Evolutionary conservation across 2,797 vertebrate species (phyloP), one percentile per base, ranked within the genome.

Genomic region (Syndactyla subalaris): DNA sequence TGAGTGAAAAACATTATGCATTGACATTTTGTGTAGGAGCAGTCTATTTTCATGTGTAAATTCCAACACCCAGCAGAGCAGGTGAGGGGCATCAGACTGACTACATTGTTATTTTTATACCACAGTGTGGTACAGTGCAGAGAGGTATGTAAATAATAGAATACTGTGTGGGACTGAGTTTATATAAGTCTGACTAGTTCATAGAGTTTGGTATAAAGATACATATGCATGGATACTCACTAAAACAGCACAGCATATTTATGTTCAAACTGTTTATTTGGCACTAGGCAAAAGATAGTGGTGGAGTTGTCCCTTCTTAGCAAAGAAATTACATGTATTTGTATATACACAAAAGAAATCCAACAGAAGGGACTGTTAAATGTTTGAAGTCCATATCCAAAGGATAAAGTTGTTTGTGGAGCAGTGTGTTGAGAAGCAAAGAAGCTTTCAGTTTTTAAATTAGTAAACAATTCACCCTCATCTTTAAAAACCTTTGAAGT

Each of bases 401-500:
- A 65, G 21, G 26, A 86, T 68, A 34, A 75, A 93, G 14, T 17
- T 0, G 0, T 58, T 76, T 10, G 36, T 38, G 36, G 36, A 38
- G n/a, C 70, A 54, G 22, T 71, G 36, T 1, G 1, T 49, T 18
- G 55, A 82, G 39, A 81, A 57, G 32, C 0, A 0, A 93, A 74
- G 89, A 72, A 85, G 48, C 30, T 89, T 14, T 76, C 71, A 34
- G 32, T 34, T 84, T 96, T 95, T 87, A 83, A 91, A 88, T 95
- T 79, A 89, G 38, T 87, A 76, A 93, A 65, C 49, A 91, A 61
- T 58, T 91, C 71, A 68, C 84, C 54, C 20, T 89, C 63, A 73
- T 85, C 57, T 70, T 63, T 95, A 34, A 79, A 95, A 96, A 89
- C 38, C 48, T 85, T 96, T 96, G 38, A 93, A 96, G 85, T 67